Evolutionary conservation across 2,888 invertebrate species (phyloP), one percentile per base, ranked within the genome.

Genomic region (Eilema depressum): DNA sequence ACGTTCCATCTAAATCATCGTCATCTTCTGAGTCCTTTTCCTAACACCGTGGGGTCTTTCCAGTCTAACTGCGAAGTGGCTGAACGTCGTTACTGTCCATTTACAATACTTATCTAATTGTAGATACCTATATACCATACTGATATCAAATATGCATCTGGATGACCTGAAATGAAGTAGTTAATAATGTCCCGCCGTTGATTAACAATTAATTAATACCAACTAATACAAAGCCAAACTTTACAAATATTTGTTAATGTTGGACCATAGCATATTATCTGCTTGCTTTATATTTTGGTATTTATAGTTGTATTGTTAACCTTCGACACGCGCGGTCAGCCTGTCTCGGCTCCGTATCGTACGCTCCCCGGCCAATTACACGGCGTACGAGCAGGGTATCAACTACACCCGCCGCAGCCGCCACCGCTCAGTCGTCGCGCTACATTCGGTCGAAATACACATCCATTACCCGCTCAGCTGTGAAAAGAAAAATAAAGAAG

Each of bases 251-350:
- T 80, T 83, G 80, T 83, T 77, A 84, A 86, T 33, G 33, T 33
- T 84, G 85, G 85, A 85, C 85, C 84, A 85, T 80, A 83, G 79
- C 81, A 83, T 87, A 82, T 85, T 87, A 85, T 85, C 75, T 87
- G 86, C 89, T 88, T 89, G 84, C 81, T 85, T 84, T 85, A 83
- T 87, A 82, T 80, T 82, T 80, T 81, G 75, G 61, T 73, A 74
- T 63, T 62, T 75, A 67, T 75, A 71, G 63, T 78, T 78, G 74
- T 86, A 85, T 81, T 79, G 82, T 86, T 91, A 91, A 91, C 93
- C 91, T 93, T 91, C 86, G 90, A 91, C 90, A 90, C 88, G 85
- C 76, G 86, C 85, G 89, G 90, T 89, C 92, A 89, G 83, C 79
- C 82, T 85, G 87, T 86, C 62, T 67, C 83, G 78, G 78, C 79